Evolutionary conservation across 2,113 vertebrate species (phyloP), one percentile per base, ranked within the genome.

Genomic region (Crotalus viridis): DNA sequence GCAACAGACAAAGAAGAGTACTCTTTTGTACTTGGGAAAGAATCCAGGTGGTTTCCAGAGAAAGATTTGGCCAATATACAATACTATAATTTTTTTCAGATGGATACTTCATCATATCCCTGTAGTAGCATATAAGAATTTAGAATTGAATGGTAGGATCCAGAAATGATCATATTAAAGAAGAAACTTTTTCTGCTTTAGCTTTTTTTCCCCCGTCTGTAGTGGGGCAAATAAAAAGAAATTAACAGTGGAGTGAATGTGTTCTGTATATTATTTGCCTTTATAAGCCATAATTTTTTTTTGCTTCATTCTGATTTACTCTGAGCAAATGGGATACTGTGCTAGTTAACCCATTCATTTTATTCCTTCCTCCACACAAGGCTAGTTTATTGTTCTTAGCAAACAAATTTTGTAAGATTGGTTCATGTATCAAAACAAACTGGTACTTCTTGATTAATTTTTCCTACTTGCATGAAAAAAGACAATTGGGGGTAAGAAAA

Each of bases 1-100:
- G 12, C 92, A 92, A 61, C 28, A 69, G 55, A 91, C 54, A 3
- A 87, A 91, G 81, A 94, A 52, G 81, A 46, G 0, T 0, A 55
- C 48, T 93, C 87, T 88, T 91, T 89, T 87, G 43, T 85, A 90
- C 57, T 57, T 86, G 61, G 55, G 69, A 43, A 86, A n/a, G 93
- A 93, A 89, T 7, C 54, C 94, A 92, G 64, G 92, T 91, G 90
- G 19, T 93, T 61, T 92, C 89, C 93, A 93, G 19, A 91, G 54
- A 90, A 92, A 10, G 5, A 91, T 94, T 85, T 87, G 89, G 85
- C 56, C 6, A 33, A 91, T 91, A 94, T 46, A 26, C 89, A 2
- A 43, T 93, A 19, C 28, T 39, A 48, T 87, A 89, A 90, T 94
- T 48, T 93, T 94, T 92, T 6, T 93, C 88, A 93, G 24, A 12